Evolutionary conservation across 2,797 vertebrate genomes (phyloP).

Genomic region (Toxotes lorentzi): DNA sequence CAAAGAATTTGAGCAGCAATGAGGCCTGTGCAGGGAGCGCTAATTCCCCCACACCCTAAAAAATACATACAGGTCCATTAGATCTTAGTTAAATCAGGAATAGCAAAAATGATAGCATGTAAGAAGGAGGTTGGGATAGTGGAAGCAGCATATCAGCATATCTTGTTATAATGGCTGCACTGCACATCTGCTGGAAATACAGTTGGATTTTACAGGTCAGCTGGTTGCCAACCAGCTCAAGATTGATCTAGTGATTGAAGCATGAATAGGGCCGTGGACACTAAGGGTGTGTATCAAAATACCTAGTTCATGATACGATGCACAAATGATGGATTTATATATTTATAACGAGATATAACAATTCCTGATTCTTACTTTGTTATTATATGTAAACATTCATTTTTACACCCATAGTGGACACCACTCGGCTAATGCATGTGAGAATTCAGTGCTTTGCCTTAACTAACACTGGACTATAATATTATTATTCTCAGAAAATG

Average conservation of each 20-base stretch:
- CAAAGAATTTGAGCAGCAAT: not conserved
- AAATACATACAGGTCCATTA: slow-evolving; percentile 6
- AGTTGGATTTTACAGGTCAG: not conserved
- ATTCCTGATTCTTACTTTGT: not conserved
- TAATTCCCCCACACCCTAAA: not conserved
- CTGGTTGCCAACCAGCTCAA: not conserved
- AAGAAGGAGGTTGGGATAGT: not conserved
- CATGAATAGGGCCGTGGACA: not conserved
- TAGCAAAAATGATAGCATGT: not conserved
- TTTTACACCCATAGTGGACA: not conserved
- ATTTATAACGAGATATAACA: not conserved
- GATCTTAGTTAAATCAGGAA: not conserved
- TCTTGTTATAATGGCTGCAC: not conserved
- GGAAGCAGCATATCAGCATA: not conserved
- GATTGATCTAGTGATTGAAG: not conserved
- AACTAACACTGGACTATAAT: slow-evolving; percentile 1
- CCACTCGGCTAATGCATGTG: not conserved
- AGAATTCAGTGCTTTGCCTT: slow-evolving; percentile 5
- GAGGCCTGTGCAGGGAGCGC: not conserved
- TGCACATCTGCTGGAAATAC: not conserved
- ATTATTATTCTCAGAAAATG: slow-evolving; percentile 6
- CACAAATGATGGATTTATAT: not conserved
- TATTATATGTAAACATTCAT: not conserved
- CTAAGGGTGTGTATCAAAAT: not conserved
- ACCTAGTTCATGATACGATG: not conserved